A percentile compares a stretch with the other conserved stretches of the same genome.
phyloP scores from a whole-genome alignment of 2,113 vertebrate genomes.

The Sardina pilchardus region DNA sequence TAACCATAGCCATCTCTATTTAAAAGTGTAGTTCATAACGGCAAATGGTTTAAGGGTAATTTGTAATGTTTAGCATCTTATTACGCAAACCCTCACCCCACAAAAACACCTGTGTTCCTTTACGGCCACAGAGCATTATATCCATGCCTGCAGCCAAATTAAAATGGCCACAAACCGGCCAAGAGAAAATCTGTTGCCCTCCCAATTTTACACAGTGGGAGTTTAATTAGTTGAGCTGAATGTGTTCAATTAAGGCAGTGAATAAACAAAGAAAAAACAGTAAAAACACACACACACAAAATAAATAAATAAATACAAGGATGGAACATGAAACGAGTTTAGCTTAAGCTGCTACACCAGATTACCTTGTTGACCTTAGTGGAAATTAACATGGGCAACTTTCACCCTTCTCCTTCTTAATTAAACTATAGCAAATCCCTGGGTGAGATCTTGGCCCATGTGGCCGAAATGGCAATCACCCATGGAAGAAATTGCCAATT shows the following conservation, averaged over 20 bases:
- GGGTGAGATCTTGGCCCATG: conserved; percentile 3
- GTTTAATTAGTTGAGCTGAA: conserved; percentile 14
- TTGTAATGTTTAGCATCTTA: neutral
- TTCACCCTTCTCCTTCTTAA: neutral
- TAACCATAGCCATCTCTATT: neutral
- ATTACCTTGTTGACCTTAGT: conserved; percentile 11
- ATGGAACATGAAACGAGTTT: conserved; percentile 5
- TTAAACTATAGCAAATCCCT: conserved; percentile 16
- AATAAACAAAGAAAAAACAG: neutral
- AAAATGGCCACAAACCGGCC: conserved; percentile 7
- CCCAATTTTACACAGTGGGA: neutral
- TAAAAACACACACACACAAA: neutral
- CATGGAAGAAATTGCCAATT: conserved; percentile 20
- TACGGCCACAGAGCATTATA: neutral
- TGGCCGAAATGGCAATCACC: conserved; percentile 19
- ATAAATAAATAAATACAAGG: neutral
- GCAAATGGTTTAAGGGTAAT: neutral
- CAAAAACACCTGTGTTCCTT: conserved; percentile 9
- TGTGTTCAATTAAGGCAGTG: neutral
- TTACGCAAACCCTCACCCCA: neutral
- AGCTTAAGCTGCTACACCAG: conserved; percentile 5
- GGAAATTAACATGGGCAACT: conserved; percentile 9
- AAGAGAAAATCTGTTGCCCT: neutral
- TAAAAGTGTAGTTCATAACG: neutral
- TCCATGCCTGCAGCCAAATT: neutral